Evolutionary conservation across 2,888 invertebrate genomes (phyloP).

Genomic region (Escarpia spicata): DNA sequence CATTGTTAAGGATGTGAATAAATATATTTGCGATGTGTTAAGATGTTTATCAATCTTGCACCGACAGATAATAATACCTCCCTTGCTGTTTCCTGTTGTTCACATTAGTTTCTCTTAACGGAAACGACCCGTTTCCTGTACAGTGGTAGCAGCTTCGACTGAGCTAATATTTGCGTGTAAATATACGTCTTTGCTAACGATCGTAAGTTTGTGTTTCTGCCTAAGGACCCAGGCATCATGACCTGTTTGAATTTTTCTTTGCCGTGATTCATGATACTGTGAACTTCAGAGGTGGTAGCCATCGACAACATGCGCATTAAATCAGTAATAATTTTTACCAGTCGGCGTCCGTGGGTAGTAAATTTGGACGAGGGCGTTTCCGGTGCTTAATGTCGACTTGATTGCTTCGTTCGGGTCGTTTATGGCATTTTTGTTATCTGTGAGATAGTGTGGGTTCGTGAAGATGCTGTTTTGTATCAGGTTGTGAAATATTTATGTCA

Average conservation of each 20-base stretch:
- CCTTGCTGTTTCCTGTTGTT: not conserved
- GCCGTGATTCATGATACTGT: not conserved
- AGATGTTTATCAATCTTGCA: not conserved
- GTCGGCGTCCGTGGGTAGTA: not conserved
- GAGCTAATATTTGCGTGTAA: not conserved
- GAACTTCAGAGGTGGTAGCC: not conserved
- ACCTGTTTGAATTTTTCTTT: not conserved
- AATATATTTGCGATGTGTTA: not conserved
- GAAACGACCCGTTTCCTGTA: not conserved
- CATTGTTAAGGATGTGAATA: not conserved
- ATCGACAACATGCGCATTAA: not conserved
- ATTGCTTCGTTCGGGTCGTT: not conserved
- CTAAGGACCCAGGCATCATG: not conserved
- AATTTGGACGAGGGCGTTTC: not conserved
- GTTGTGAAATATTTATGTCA: not conserved
- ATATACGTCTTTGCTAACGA: not conserved
- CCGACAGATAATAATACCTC: not conserved
- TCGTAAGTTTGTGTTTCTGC: not conserved
- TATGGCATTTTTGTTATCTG: constrained; percentile 12
- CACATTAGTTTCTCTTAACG: not conserved
- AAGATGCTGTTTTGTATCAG: not conserved
- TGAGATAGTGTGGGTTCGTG: not conserved
- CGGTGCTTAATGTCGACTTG: not conserved
- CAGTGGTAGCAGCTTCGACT: not conserved
- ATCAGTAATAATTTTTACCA: constrained; percentile 14